Conservation (phyloP, 2,113 vertebrate genomes). For the Caretta caretta region DNA sequence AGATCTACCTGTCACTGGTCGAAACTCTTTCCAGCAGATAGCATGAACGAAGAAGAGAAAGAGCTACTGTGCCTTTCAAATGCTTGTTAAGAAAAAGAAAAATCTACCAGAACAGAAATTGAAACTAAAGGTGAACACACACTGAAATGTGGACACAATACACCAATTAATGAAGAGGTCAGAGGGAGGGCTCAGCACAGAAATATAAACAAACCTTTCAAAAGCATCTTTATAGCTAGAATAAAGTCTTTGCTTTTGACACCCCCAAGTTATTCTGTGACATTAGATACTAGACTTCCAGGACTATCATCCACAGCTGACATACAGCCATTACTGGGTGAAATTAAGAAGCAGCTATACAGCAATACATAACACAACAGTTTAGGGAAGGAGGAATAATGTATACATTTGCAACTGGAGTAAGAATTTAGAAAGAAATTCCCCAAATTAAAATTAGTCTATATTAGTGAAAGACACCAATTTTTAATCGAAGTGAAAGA, state of each 20-base stretch:
- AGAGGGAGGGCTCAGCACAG: background rate
- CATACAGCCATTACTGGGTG: background rate
- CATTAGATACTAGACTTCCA: background rate
- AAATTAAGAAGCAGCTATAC: background rate
- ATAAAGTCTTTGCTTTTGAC: background rate
- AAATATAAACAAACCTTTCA: background rate
- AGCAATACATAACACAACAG: background rate
- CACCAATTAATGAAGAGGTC: background rate
- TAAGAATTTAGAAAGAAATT: background rate
- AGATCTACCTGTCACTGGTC: background rate
- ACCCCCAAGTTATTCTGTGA: background rate
- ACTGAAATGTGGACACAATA: background rate
- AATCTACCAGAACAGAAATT: background rate
- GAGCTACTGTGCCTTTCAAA: background rate
- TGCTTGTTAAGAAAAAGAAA: background rate
- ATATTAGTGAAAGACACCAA: background rate
- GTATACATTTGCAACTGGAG: background rate
- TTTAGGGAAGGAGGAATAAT: background rate
- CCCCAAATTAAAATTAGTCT: background rate
- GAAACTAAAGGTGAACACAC: background rate
- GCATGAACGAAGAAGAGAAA: background rate
- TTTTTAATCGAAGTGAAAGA: background rate
- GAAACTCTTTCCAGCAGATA: background rate
- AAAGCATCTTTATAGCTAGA: background rate
- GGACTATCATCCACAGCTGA: background rate